Evolutionary conservation across 2,888 invertebrate species (phyloP).

Genomic region (Parochlus steinenii): DNA sequence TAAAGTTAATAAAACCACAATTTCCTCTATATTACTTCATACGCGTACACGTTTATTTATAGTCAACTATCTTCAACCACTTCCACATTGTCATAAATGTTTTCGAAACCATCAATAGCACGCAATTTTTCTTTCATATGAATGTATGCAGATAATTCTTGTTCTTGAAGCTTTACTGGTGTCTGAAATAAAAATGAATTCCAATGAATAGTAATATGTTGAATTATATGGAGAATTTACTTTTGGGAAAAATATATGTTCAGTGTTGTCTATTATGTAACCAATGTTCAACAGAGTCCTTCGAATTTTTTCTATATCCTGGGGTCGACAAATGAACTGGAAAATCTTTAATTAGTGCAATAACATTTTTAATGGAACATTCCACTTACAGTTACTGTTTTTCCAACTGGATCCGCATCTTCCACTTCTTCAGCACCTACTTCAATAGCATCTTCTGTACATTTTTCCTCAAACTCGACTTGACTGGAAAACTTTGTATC

Average conservation of each 20-base stretch:
- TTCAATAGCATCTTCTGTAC: conserved; percentile 48
- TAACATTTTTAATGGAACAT: background rate
- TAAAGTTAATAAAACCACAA: too few relatives aligned
- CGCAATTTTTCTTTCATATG: conserved; percentile 36
- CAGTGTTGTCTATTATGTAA: conserved; percentile 21
- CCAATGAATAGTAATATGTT: too few relatives aligned
- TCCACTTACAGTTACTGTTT: conserved; percentile 20
- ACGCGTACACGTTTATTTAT: too few relatives aligned
- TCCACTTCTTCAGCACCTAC: conserved; percentile 51
- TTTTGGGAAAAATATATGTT: conserved; percentile 23
- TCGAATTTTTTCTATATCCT: conserved; percentile 31
- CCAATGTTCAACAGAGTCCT: conserved; percentile 28
- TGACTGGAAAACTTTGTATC: conserved; percentile 16
- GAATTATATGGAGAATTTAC: conserved; percentile 15
- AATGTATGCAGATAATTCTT: conserved; percentile 31
- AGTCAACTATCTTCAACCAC: too few relatives aligned
- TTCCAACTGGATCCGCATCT: conserved; percentile 28
- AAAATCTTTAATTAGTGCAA: conserved; percentile 20
- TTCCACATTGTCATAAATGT: conserved; percentile 39
- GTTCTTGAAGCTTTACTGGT: conserved; percentile 31
- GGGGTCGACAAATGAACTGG: conserved; percentile 40
- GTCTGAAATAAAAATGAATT: conserved; percentile 28
- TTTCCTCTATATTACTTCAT: too few relatives aligned
- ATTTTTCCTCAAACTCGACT: conserved; percentile 34
- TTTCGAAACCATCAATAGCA: conserved; percentile 38